Evolutionary conservation across 2,797 vertebrate species (phyloP).

Genomic region (Benthosema pterotum): DNA sequence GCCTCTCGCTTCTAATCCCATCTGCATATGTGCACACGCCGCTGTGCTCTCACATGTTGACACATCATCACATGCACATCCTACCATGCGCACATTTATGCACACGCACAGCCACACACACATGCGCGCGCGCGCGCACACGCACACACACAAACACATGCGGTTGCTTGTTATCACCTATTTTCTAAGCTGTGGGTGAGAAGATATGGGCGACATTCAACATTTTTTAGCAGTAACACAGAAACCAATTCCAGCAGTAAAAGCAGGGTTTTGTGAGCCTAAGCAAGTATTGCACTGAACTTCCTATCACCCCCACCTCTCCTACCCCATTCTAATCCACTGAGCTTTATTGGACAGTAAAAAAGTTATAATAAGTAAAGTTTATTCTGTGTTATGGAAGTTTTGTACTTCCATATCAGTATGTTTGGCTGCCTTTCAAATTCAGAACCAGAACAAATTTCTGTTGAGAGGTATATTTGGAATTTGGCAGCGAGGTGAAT

Average conservation of each 20-base stretch:
- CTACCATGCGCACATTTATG: not conserved
- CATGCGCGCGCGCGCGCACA: not conserved
- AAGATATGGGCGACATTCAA: slow-evolving; percentile 55
- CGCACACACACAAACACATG: slow-evolving; percentile 6
- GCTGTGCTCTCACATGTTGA: slow-evolving; percentile 1
- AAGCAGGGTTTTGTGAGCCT: slow-evolving; percentile 45
- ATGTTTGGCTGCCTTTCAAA: no score
- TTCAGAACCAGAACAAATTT: no score
- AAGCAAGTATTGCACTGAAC: slow-evolving; percentile 56
- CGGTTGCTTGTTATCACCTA: slow-evolving; percentile 38
- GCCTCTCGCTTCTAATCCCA: slow-evolving; percentile 11
- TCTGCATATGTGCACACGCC: slow-evolving; percentile 7
- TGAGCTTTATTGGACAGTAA: slow-evolving; percentile 1
- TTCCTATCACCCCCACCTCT: slow-evolving; percentile 33
- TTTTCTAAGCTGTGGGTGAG: slow-evolving; percentile 33
- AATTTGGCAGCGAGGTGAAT: no score
- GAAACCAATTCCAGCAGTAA: slow-evolving; percentile 41
- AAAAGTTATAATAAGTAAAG: no score
- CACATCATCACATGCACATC: not conserved
- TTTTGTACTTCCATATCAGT: no score
- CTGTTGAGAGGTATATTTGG: no score
- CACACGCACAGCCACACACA: slow-evolving; percentile 6
- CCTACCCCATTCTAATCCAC: slow-evolving; percentile 2
- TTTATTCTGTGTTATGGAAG: no score
- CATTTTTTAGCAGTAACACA: slow-evolving; percentile 40